phyloP scores from a whole-genome alignment of 1,140 invertebrate genomes.

The Aphidius ervi region DNA sequence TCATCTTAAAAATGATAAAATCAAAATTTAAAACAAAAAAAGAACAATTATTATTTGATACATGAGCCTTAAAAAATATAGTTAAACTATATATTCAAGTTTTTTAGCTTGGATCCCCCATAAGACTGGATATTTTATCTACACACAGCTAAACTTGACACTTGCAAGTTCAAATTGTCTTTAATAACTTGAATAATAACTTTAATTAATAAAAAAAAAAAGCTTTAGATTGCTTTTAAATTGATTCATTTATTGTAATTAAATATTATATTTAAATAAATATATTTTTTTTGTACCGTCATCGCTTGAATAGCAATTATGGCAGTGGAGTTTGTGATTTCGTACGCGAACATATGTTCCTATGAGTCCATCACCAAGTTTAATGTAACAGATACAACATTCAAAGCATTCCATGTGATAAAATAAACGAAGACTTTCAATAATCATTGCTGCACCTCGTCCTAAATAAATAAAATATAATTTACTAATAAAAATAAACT shows the following conservation, averaged over 20 bases:
- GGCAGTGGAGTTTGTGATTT: conserved; percentile 90
- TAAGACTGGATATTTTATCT: conserved; percentile 33
- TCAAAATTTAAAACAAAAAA: conserved; percentile 28
- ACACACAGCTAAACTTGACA: conserved; percentile 77
- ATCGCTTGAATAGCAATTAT: conserved; percentile 95
- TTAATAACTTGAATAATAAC: background rate
- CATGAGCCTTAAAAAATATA: background rate
- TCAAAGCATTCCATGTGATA: conserved; percentile 98
- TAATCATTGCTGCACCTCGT: conserved; percentile 96
- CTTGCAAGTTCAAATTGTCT: conserved; percentile 40
- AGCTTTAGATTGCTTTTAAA: too few species aligned
- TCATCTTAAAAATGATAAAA: background rate
- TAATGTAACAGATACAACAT: conserved; percentile 93
- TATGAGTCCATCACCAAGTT: conserved; percentile 84
- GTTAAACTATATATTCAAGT: conserved; percentile 42
- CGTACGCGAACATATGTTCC: conserved; percentile 94
- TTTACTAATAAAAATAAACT: conserved; percentile 2
- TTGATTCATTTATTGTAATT: conserved; percentile 3
- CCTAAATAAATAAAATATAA: conserved; percentile 52
- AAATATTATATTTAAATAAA: conserved; percentile 12
- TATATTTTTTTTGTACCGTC: conserved; percentile 63
- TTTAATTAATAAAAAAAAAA: too few species aligned
- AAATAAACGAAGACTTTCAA: conserved; percentile 90
- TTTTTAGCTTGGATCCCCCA: conserved; percentile 39
- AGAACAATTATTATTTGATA: conserved; percentile 37